A percentile compares a stretch with the other conserved stretches of the same genome.
Conservation (phyloP, 2,113 vertebrate species). For the Balaeniceps rex region DNA sequence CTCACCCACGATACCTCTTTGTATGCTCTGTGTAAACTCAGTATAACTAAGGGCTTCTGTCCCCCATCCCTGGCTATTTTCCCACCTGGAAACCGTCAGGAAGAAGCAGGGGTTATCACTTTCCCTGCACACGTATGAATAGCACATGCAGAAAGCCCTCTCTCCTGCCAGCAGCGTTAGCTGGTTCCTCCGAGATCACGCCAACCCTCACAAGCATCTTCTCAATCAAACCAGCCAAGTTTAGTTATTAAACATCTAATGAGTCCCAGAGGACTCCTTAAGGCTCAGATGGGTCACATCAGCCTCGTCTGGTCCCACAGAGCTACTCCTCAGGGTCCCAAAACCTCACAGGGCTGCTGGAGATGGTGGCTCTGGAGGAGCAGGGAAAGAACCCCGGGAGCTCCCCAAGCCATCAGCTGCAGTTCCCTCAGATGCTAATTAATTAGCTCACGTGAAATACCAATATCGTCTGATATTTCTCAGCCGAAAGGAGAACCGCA, state of each 20-base stretch:
- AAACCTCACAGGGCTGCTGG: background rate
- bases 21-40: background rate
- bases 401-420: background rate
- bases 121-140: background rate
- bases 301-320: background rate
- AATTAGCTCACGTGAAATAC: background rate
- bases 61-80: background rate
- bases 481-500: background rate
- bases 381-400: background rate
- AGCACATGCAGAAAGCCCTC: background rate
- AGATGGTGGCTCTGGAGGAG: background rate
- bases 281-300: slow-evolving; percentile 3
- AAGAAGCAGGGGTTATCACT: background rate
- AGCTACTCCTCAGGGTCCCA: background rate
- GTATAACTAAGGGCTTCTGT: background rate
- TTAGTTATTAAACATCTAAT: slow-evolving; percentile 32
- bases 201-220: slow-evolving; percentile 25
- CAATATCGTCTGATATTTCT: background rate
- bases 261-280: background rate
- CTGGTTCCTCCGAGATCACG: background rate
- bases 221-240: background rate
- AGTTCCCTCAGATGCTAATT: background rate
- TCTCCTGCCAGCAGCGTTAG: background rate
- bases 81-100: background rate
- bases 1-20: background rate